phyloP scores from a whole-genome alignment of 2,113 vertebrate species.

The Zapornia atra region DNA sequence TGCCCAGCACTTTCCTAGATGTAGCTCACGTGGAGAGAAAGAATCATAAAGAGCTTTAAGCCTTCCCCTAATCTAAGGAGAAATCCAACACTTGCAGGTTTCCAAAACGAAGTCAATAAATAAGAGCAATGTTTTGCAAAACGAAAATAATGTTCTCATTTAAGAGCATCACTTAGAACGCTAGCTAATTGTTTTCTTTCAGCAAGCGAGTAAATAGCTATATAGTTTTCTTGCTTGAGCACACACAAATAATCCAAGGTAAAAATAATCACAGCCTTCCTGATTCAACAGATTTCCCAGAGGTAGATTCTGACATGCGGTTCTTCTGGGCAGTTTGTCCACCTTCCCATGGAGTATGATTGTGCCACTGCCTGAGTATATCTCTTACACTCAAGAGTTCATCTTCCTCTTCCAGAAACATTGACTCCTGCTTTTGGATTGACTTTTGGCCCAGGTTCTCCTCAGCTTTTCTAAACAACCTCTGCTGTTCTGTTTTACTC shows the following conservation, averaged over 20 bases:
- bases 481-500: background rate
- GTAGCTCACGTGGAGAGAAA: background rate
- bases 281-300: slow-evolving; percentile 24
- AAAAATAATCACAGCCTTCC: background rate
- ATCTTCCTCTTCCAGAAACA: background rate
- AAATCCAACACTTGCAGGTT: slow-evolving; percentile 4
- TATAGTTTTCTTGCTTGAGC: slow-evolving; percentile 35
- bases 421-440: background rate
- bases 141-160: background rate
- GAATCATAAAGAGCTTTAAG: background rate
- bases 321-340: background rate
- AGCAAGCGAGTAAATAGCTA: background rate
- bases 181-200: background rate
- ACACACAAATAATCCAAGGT: slow-evolving; percentile 29
- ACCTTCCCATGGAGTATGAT: background rate
- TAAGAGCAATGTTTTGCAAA: slow-evolving; percentile 11
- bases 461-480: background rate
- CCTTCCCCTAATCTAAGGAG: background rate
- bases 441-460: background rate
- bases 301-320: background rate
- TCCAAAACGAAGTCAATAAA: slow-evolving; percentile 12
- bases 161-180: background rate
- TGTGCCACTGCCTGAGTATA: background rate
- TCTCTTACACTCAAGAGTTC: background rate
- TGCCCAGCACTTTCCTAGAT: background rate